These are phyloP conservation scores for Sebastes alutus DNA, from an alignment of 2,797 vertebrate species.

Conservation along the genomic window DNA sequence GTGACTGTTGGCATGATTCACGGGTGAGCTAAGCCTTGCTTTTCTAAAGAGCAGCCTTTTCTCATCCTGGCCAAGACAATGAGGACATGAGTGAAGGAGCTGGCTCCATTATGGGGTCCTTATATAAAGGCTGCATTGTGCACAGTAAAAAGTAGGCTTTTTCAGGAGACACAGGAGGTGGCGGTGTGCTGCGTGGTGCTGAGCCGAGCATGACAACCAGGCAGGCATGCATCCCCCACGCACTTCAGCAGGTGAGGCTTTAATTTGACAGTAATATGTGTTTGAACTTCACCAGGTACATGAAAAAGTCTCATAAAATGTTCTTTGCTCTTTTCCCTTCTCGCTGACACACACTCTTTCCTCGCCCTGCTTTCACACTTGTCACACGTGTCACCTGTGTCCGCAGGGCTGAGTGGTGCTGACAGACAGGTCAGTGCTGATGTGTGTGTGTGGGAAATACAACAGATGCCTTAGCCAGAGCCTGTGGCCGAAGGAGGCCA, in stretches of 20 bases:
- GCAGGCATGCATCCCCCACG: slow-evolving; percentile 17
- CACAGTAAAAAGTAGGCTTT: slow-evolving; percentile 38
- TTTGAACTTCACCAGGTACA: not conserved
- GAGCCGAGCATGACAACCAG: slow-evolving; percentile 54
- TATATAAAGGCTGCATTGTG: slow-evolving; percentile 72
- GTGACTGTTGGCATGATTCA: slow-evolving; percentile 72
- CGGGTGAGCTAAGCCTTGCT: slow-evolving; percentile 68
- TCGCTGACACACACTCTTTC: not conserved
- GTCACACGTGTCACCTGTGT: slow-evolving; percentile 22
- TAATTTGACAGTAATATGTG: slow-evolving; percentile 1
- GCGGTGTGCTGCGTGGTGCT: slow-evolving; percentile 39
- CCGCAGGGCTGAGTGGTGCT: not conserved
- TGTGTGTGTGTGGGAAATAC: not conserved
- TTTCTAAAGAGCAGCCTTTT: slow-evolving; percentile 79
- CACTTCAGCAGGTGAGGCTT: slow-evolving; percentile 41
- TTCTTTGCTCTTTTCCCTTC: not conserved
- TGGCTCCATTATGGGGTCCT: slow-evolving; percentile 64
- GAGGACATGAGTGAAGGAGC: slow-evolving; percentile 76
- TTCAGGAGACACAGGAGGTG: slow-evolving; percentile 35
- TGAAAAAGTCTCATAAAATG: not conserved
- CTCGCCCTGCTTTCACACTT: slow-evolving; percentile 22
- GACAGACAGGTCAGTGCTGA: slow-evolving; percentile 16
- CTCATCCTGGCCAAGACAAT: slow-evolving; percentile 77
- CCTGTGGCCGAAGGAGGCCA: slow-evolving; percentile 5
- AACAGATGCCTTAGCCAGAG: slow-evolving; percentile 24